These are phyloP conservation scores for Clunio marinus DNA, from an alignment of 2,888 invertebrate genomes.

Conservation along the genomic window DNA sequence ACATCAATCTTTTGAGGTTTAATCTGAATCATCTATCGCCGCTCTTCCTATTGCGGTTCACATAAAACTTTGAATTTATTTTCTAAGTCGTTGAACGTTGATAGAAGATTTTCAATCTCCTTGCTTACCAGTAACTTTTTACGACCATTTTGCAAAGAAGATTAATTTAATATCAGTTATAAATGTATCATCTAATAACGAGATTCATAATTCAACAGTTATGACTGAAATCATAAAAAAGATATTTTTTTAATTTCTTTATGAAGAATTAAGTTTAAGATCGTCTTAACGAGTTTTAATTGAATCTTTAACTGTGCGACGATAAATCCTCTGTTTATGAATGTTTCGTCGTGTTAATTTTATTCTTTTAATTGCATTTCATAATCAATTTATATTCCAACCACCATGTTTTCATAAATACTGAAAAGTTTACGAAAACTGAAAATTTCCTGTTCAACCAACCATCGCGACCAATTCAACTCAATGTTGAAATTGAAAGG, in stretches of 20 bases:
- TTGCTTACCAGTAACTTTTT: too few species aligned
- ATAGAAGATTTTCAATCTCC: too few species aligned
- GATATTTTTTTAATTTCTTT: background rate
- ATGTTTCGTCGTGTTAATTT: background rate
- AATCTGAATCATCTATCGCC: too few species aligned
- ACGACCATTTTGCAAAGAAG: background rate
- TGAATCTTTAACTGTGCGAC: conserved; percentile 17
- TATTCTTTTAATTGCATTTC: background rate
- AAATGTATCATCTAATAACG: conserved; percentile 17
- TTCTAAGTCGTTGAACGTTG: too few species aligned
- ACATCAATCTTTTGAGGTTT: too few species aligned
- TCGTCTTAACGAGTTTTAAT: conserved; percentile 8
- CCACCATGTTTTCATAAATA: background rate
- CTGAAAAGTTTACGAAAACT: background rate
- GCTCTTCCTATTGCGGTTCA: too few species aligned
- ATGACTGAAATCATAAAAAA: conserved; percentile 14
- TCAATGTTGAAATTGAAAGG: too few species aligned
- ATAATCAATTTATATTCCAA: background rate
- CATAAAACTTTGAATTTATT: background rate
- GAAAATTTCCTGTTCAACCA: too few species aligned
- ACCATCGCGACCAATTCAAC: too few species aligned
- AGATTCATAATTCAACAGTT: conserved; percentile 15
- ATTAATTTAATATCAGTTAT: conserved; percentile 5
- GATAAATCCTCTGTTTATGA: background rate
- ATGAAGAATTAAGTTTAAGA: background rate